Base-by-base conservation (phyloP, 2,888 invertebrate species). In the Andrena minutula region DNA sequence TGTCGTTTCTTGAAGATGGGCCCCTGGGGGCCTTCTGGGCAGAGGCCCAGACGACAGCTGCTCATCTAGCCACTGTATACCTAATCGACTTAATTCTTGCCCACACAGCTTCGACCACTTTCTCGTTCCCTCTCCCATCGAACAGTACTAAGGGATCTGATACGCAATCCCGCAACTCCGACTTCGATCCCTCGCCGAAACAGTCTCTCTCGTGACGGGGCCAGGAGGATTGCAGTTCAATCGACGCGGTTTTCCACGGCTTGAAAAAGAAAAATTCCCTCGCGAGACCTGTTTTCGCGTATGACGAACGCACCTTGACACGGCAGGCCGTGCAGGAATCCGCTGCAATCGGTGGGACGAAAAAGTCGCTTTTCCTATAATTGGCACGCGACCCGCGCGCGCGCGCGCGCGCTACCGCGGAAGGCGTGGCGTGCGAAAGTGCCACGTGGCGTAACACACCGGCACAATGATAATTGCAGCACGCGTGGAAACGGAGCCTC, bases 361-460 rank as follows among this genome's bases (percentile, higher is more conserved):
- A 81, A 81, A 83, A 83, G 82, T 73, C 68, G 82, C 77, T 83
- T 81, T 81, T 81, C 70, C 82, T 71, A 83, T 83, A 83, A 75
- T 77, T 61, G 82, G 82, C 82, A 72, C 82, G 82, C 82, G 82
- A 71, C 72, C 68, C 49, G 49, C 28, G 8, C 49, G 41, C 65
- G 30, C 56, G 35, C 23, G 8, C 65, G 30, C 28, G 69, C 73
- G 61, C 77, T 61, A 35, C 77, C 56, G 56, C 56, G 56, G 73
- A 77, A 73, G 82, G 83, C 82, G 82, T 82, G 82, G 82, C 82
- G 83, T 84, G 82, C 82, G 79, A 84, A 84, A 75, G 70, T 79
- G 82, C 71, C 78, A 78, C 82, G 78, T 82, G 82, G 78, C 78
- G 83, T 79, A 83, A 83, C 74, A 83, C 69, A 68, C 65, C 66